These are phyloP conservation scores for Oreohelix idahoensis DNA, from an alignment of 1,140 invertebrate species.

Conservation along the genomic window DNA sequence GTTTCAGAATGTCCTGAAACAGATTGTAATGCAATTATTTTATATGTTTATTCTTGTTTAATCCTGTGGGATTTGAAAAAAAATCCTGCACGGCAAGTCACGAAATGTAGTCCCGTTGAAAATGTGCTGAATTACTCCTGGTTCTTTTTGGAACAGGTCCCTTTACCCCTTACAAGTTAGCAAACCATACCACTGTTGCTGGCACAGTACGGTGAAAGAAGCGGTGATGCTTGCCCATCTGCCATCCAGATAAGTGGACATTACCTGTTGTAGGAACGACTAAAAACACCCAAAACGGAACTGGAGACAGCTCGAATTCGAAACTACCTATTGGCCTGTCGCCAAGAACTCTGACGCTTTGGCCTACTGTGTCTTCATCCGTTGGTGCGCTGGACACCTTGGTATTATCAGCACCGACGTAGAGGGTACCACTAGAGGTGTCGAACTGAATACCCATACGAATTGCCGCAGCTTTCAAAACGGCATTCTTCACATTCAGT, in stretches of 20 bases:
- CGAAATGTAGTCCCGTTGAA: too few species aligned
- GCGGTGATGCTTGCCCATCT: slow-evolving; percentile 43
- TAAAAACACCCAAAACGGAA: slow-evolving; percentile 47
- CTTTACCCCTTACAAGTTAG: slow-evolving; percentile 34
- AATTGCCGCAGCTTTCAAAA: slow-evolving; percentile 42
- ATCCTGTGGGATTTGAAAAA: too few species aligned
- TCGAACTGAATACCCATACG: slow-evolving; percentile 44
- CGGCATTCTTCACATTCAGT: slow-evolving; percentile 44
- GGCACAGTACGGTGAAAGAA: slow-evolving; percentile 41
- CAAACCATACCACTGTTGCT: slow-evolving; percentile 38
- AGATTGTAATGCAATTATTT: too few species aligned
- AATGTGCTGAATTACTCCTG: too few species aligned
- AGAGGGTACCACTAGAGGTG: slow-evolving; percentile 40
- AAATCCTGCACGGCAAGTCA: too few species aligned
- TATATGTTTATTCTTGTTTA: too few species aligned
- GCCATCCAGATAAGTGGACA: slow-evolving; percentile 47
- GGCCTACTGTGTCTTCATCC: slow-evolving; percentile 39
- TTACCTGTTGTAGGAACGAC: slow-evolving; percentile 39
- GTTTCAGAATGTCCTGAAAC: too few species aligned
- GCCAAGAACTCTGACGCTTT: slow-evolving; percentile 39
- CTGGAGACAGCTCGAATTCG: slow-evolving; percentile 41
- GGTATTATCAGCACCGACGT: slow-evolving; percentile 45
- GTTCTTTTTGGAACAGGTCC: too few species aligned
- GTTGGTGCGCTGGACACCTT: slow-evolving; percentile 17
- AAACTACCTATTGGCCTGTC: slow-evolving; percentile 38